Percentiles rank a stretch among this genome's conserved stretches.
phyloP scores from a whole-genome alignment of 2,113 vertebrate species.

The Anas platyrhynchos region DNA sequence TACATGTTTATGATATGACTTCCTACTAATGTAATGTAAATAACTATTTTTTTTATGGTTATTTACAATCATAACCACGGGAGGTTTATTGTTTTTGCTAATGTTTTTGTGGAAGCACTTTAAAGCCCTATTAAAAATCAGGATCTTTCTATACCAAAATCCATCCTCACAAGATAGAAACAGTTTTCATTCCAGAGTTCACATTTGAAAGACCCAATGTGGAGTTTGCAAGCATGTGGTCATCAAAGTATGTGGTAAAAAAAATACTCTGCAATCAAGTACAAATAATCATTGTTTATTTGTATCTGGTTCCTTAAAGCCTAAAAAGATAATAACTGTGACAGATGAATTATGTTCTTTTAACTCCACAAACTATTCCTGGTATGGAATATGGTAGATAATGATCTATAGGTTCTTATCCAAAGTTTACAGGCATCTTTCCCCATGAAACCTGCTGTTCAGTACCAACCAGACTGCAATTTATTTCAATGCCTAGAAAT shows the following conservation, averaged over 20 bases:
- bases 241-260: neutral
- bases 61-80: neutral
- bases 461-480: neutral
- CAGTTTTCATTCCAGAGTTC: neutral
- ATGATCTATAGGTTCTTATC: neutral
- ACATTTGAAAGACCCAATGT: neutral
- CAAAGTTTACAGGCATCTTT: neutral
- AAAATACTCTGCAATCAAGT: neutral
- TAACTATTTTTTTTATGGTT: neutral
- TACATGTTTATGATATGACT: neutral
- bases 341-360: neutral
- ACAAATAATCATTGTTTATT: neutral
- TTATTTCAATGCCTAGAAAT: neutral
- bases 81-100: neutral
- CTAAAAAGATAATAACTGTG: neutral
- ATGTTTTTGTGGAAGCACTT: neutral
- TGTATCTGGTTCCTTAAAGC: neutral
- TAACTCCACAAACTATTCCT: neutral
- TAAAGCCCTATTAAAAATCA: neutral
- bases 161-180: neutral
- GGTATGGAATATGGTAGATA: neutral
- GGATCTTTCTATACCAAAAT: slow-evolving; percentile 7
- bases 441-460: neutral
- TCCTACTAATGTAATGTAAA: neutral
- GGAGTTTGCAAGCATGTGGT: neutral